These are phyloP conservation scores for Scaptomyza cyrtandrae DNA, from an alignment of 2,888 invertebrate species.

Conservation along the genomic window DNA sequence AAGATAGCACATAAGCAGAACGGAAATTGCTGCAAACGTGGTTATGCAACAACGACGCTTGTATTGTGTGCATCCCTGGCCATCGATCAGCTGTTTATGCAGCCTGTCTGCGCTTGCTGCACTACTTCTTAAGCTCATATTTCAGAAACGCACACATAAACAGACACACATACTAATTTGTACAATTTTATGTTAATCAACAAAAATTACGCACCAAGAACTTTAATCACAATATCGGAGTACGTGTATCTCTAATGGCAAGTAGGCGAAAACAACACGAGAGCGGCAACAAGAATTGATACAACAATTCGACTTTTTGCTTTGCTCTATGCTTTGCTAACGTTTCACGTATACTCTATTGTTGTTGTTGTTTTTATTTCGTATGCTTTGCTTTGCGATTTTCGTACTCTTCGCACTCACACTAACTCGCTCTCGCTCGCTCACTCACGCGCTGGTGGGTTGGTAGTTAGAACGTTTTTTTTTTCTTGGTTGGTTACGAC, in stretches of 20 bases:
- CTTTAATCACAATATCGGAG: constrained; percentile 45
- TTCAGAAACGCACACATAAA: constrained; percentile 36
- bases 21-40: constrained; percentile 16
- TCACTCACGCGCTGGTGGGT: constrained; percentile 66
- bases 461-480: constrained; percentile 62
- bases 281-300: constrained; percentile 50
- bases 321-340: constrained; percentile 55
- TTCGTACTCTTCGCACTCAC: constrained; percentile 57
- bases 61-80: constrained; percentile 53
- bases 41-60: constrained; percentile 56
- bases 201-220: constrained; percentile 55
- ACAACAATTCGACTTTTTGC: constrained; percentile 61
- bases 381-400: constrained; percentile 68
- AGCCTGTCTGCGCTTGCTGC: constrained; percentile 35
- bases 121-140: constrained; percentile 47
- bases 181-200: constrained; percentile 13
- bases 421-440: constrained; percentile 53
- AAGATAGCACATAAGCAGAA: neutral
- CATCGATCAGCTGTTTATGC: constrained; percentile 56
- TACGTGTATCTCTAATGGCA: constrained; percentile 33
- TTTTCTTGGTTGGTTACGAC: constrained; percentile 60
- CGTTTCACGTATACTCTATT: constrained; percentile 52
- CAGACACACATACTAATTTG: constrained; percentile 1
- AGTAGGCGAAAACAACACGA: constrained; percentile 53
- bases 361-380: constrained; percentile 69